Evolutionary conservation across 2,797 vertebrate genomes (phyloP), one percentile per base, ranked within the genome.

Genomic region (Euphonia xanthogaster): DNA sequence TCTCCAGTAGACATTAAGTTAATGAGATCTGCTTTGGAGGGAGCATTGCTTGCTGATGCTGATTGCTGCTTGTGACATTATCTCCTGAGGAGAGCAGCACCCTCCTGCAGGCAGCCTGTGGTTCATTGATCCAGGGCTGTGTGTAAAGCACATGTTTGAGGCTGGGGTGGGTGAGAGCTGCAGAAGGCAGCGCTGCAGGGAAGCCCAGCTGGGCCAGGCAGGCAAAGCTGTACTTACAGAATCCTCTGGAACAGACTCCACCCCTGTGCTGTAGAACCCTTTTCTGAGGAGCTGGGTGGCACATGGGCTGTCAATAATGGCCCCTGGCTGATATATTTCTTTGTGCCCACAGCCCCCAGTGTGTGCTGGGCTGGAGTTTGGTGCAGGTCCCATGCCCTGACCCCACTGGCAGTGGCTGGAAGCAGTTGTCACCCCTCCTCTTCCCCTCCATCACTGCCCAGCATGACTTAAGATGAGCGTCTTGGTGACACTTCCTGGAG

Each of bases 181-280:
- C 92, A 91, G 91, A 78, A 82, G 67, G 86, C 73, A 71, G 85
- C 16, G 1, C 86, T 88, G 86, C 76, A 58, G 83, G 95, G 48
- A 31, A 84, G 60, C 62, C 33, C 68, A 44, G 50, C 45, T 66
- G 87, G 55, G 39, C 55, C 44, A 16, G 74, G 70, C 61, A 54
- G 90, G 42, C 28, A 18, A 23, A 75, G 35, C 84, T 63, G 77
- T 85, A 44, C 57, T 79, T 89, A 68, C 71, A 81, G 90, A 66
- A 45, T 86, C 28, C 54, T 65, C 37, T 53, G 70, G 63, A 88
- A 37, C 48, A 77, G 50, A 6, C 39, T 75, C 17, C 61, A 9
- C n/a, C 55, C 14, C 2, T 35, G 12, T 6, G 4, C 42, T 76
- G 0, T 30, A 1, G 15, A 61, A 47, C 50, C n/a, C 45, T 68